Conservation (phyloP, 1,140 invertebrate genomes). For the Zaprionus kolodkinae region DNA sequence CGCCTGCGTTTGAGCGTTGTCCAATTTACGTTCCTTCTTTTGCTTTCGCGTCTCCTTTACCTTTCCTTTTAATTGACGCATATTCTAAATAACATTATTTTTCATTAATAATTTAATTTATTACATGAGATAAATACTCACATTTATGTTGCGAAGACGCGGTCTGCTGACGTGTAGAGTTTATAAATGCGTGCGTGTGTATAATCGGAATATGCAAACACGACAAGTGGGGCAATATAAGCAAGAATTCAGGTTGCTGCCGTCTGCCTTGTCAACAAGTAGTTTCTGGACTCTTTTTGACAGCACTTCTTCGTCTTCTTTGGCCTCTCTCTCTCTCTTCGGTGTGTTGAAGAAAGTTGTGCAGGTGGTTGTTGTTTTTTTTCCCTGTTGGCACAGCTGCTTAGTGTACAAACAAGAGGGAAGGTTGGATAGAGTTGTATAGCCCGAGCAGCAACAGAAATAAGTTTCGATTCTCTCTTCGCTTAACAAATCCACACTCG, state of each 20-base stretch:
- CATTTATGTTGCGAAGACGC: slow-evolving; percentile 2
- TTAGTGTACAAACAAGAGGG: not conserved
- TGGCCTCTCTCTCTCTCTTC: slow-evolving; percentile 9
- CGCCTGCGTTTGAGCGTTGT: slow-evolving; percentile 69
- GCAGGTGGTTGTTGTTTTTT: slow-evolving; percentile 37
- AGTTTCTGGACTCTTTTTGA: slow-evolving; percentile 33
- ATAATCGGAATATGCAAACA: slow-evolving; percentile 33
- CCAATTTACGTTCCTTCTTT: slow-evolving; percentile 79
- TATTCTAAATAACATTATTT: slow-evolving; percentile 45
- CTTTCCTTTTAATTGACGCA: slow-evolving; percentile 80
- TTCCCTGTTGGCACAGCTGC: slow-evolving; percentile 36
- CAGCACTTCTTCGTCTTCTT: slow-evolving; percentile 16
- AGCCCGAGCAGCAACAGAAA: not conserved
- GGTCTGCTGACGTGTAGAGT: slow-evolving; percentile 55
- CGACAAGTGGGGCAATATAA: not conserved
- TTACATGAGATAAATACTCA: slow-evolving; percentile 1
- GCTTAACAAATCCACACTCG: too few relatives aligned
- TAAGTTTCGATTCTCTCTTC: not conserved
- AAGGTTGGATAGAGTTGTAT: slow-evolving; percentile 11
- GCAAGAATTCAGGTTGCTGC: slow-evolving; percentile 12
- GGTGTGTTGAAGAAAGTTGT: slow-evolving; percentile 27
- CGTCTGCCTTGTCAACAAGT: slow-evolving; percentile 51
- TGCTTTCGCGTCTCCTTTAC: slow-evolving; percentile 82
- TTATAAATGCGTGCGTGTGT: slow-evolving; percentile 21
- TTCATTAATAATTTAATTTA: not conserved